Conservation (phyloP, 1,140 invertebrate species). For the Asbolus verrucosus region DNA sequence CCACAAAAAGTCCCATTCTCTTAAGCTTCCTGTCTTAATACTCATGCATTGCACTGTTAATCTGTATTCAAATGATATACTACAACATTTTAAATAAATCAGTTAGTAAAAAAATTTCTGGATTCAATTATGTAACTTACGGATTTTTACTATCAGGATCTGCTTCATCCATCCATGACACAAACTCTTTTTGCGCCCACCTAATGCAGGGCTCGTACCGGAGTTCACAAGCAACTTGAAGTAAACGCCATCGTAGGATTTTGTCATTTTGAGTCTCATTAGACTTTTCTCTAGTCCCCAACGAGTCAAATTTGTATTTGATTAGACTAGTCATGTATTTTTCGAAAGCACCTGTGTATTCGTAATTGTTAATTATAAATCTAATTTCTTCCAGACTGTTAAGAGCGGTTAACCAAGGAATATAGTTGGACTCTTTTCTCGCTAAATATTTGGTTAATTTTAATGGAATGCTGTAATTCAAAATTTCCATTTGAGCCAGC, state of each 20-base stretch:
- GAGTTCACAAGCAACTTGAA: constrained; percentile 56
- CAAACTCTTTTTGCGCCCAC: constrained; percentile 56
- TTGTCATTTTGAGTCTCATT: constrained; percentile 59
- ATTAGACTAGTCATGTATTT: constrained; percentile 58
- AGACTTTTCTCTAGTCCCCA: constrained; percentile 52
- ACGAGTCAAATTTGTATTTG: constrained; percentile 55
- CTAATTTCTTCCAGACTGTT: constrained; percentile 57
- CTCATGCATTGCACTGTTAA: constrained; percentile 58
- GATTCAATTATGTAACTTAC: constrained; percentile 48
- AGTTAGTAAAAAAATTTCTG: too few species aligned
- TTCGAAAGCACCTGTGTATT: constrained; percentile 58
- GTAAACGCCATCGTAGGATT: constrained; percentile 54
- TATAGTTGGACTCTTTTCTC: constrained; percentile 58
- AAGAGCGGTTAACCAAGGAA: constrained; percentile 60
- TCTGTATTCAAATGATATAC: constrained; percentile 57
- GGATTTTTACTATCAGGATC: constrained; percentile 57
- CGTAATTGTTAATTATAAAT: constrained; percentile 57
- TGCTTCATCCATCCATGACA: constrained; percentile 56
- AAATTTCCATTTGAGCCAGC: constrained; percentile 67
- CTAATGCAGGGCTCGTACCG: constrained; percentile 56
- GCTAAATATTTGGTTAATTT: constrained; percentile 73
- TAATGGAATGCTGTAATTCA: constrained; percentile 73
- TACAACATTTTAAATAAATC: too few species aligned
- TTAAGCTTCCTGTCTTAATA: constrained; percentile 56
- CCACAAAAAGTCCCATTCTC: constrained; percentile 62